A percentile compares a stretch with the other conserved stretches of the same genome.
Evolutionary conservation across 2,113 vertebrate species (phyloP).

Genomic region (Heterotis niloticus): DNA sequence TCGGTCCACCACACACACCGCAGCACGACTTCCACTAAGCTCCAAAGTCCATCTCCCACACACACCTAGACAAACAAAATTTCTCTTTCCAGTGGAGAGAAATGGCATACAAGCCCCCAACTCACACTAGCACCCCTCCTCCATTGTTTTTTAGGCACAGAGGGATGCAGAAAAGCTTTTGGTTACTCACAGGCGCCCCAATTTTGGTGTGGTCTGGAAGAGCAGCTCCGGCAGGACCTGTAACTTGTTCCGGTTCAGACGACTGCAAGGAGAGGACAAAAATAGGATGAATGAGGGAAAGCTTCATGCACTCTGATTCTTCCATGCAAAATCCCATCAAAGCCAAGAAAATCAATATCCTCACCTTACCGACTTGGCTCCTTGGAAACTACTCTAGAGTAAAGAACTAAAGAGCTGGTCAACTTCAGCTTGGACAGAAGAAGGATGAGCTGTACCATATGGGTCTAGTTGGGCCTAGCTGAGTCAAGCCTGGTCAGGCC

Average conservation of each 20-base stretch:
- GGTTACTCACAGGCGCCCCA: slow-evolving; percentile 90
- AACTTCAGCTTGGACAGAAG: no score
- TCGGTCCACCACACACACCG: slow-evolving; percentile 33
- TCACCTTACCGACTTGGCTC: no score
- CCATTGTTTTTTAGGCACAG: slow-evolving; percentile 37
- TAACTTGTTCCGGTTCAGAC: slow-evolving; percentile 94
- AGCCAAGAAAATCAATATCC: no score
- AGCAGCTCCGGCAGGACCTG: slow-evolving; percentile 94
- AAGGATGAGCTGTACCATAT: no score
- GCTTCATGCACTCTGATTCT: not conserved
- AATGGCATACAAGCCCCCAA: slow-evolving; percentile 1
- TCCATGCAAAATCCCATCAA: no score
- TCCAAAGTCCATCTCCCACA: not conserved
- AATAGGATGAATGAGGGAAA: not conserved
- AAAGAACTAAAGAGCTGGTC: no score
- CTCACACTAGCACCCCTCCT: slow-evolving; percentile 32
- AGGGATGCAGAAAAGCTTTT: slow-evolving; percentile 40
- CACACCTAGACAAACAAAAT: slow-evolving; percentile 25
- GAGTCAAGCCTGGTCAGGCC: no score
- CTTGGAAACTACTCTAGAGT: no score
- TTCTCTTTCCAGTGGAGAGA: slow-evolving; percentile 26
- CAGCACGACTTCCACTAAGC: not conserved
- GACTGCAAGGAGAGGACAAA: slow-evolving; percentile 57
- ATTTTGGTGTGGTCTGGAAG: slow-evolving; percentile 93
- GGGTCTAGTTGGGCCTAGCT: no score